phyloP scores from a whole-genome alignment of 1,140 invertebrate genomes.

The Caerostris extrusa region DNA sequence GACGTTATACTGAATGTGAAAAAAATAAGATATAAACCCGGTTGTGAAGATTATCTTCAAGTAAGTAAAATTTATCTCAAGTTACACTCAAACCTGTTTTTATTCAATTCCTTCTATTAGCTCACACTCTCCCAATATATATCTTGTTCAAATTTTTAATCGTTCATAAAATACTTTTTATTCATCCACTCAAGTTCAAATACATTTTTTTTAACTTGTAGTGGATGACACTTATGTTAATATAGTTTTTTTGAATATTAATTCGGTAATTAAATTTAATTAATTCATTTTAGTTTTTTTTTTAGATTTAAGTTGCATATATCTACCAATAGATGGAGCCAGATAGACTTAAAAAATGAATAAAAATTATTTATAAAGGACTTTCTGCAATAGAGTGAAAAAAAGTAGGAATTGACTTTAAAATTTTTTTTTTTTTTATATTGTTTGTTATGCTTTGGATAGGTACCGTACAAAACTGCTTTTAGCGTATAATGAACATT shows the following conservation, averaged over 20 bases:
- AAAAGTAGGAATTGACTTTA: no score
- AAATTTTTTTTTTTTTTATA: no score
- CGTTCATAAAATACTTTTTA: neutral
- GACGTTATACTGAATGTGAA: slow-evolving; percentile 22
- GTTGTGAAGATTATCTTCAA: slow-evolving; percentile 38
- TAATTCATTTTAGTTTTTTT: no score
- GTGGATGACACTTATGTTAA: no score
- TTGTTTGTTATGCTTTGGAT: no score
- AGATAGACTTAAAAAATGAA: no score
- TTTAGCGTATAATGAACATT: no score
- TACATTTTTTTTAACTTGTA: neutral
- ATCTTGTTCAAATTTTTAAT: neutral
- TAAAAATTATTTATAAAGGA: no score
- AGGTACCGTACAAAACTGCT: no score
- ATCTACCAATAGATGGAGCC: no score
- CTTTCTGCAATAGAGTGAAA: no score
- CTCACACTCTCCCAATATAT: neutral
- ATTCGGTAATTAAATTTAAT: neutral
- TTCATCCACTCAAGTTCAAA: neutral
- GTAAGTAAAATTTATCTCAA: neutral
- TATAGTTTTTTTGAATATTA: neutral
- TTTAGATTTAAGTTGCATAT: neutral
- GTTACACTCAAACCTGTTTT: neutral
- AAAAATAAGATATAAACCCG: slow-evolving; percentile 24
- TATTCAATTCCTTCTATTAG: no score